These are phyloP conservation scores for Lordiphosa andalusiaca DNA, from an alignment of 2,888 invertebrate species.

Conservation along the genomic window DNA sequence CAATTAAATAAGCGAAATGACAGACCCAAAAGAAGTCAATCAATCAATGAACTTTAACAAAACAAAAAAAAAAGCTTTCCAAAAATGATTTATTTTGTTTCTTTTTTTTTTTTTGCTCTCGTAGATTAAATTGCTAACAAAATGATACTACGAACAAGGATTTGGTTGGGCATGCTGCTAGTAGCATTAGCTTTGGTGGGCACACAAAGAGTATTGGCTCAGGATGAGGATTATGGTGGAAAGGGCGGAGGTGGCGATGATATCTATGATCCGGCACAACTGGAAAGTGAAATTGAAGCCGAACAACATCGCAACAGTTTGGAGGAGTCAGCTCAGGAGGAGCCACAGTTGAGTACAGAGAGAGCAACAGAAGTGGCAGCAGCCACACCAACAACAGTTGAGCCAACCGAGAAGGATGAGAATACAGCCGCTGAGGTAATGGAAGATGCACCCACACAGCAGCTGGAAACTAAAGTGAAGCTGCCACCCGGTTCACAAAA, in stretches of 20 bases:
- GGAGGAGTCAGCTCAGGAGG: constrained; percentile 37
- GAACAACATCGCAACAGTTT: constrained; percentile 56
- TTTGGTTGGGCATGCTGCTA: constrained; percentile 42
- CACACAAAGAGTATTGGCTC: background rate
- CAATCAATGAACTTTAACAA: constrained; percentile 29
- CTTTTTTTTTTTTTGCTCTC: constrained; percentile 27
- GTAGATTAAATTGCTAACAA: constrained; percentile 11
- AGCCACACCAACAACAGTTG: constrained; percentile 2
- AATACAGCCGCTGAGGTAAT: constrained; percentile 36
- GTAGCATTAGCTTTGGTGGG: constrained; percentile 32
- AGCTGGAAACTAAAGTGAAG: constrained; percentile 28
- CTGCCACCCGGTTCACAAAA: constrained; percentile 7
- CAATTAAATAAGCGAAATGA: constrained; percentile 46
- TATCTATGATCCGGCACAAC: constrained; percentile 61
- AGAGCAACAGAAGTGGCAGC: constrained; percentile 9
- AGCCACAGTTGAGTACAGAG: constrained; percentile 22
- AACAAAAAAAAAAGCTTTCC: constrained; percentile 42
- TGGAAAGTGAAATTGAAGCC: constrained; percentile 57
- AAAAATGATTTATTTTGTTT: constrained; percentile 39
- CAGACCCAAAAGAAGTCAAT: constrained; percentile 30
- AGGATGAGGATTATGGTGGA: constrained; percentile 40
- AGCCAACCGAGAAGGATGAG: constrained; percentile 30
- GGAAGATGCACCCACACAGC: constrained; percentile 43
- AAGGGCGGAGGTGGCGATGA: constrained; percentile 48
- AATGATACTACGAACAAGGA: constrained; percentile 53